These are phyloP conservation scores for Wiebesia pumilae DNA, from an alignment of 1,140 invertebrate genomes.

Conservation along the genomic window DNA sequence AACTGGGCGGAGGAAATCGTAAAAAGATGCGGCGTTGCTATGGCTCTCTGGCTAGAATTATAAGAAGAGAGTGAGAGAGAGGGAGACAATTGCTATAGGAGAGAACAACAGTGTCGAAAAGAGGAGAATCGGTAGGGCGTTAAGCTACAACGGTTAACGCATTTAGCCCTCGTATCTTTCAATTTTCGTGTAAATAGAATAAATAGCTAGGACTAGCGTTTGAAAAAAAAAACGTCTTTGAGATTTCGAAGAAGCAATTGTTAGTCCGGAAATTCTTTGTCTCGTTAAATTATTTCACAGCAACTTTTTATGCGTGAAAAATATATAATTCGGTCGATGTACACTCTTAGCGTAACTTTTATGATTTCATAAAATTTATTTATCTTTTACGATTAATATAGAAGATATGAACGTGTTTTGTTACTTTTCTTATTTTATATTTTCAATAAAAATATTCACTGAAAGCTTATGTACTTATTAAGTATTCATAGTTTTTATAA, in stretches of 20 bases:
- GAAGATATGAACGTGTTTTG: not conserved
- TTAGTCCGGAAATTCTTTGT: not conserved
- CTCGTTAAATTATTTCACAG: not conserved
- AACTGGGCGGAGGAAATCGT: not conserved
- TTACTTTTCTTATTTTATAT: not conserved
- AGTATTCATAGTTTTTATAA: not conserved
- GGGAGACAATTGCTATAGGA: not conserved
- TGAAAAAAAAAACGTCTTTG: not conserved
- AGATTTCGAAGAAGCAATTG: not conserved
- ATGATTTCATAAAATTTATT: not conserved
- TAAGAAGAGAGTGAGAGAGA: not conserved
- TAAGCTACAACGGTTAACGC: slow-evolving; percentile 11
- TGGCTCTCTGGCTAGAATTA: not conserved
- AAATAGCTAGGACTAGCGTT: not conserved
- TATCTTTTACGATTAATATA: too few species aligned
- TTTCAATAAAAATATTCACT: not conserved
- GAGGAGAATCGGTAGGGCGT: not conserved
- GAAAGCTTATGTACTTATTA: slow-evolving; percentile 4
- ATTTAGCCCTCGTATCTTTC: slow-evolving; percentile 16
- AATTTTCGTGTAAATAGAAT: slow-evolving; percentile 12
- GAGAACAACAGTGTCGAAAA: not conserved
- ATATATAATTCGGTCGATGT: too few species aligned
- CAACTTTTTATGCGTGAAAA: not conserved
- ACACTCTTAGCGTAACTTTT: not conserved
- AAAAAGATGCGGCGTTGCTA: not conserved